These are phyloP conservation scores for Montifringilla adamsi DNA, from an alignment of 2,113 vertebrate genomes.

Conservation along the genomic window DNA sequence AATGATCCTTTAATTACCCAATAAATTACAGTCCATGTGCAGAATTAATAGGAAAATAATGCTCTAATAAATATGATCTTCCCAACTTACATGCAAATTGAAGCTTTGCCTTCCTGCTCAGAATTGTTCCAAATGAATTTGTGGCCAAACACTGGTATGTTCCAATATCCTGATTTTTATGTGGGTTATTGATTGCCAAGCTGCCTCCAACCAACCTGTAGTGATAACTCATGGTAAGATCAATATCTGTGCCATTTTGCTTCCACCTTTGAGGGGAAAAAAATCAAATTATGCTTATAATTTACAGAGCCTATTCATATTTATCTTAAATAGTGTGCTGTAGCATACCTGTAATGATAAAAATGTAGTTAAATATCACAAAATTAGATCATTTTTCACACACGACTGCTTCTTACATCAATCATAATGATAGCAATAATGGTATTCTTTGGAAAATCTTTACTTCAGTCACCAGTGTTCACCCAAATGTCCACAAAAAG, in stretches of 20 bases:
- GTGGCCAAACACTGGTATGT: conserved; percentile 89
- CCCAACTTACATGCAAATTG: conserved; percentile 89
- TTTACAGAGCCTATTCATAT: conserved; percentile 26
- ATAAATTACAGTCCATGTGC: background rate
- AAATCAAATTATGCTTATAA: conserved; percentile 62
- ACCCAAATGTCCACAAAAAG: background rate
- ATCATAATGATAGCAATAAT: background rate
- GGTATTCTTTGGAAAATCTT: background rate
- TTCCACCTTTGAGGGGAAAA: conserved; percentile 82
- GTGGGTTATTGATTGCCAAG: conserved; percentile 84
- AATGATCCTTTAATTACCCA: background rate
- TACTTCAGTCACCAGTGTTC: background rate
- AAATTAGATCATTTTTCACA: conserved; percentile 9
- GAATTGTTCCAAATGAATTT: conserved; percentile 84
- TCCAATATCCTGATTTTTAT: conserved; percentile 79
- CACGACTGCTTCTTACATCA: background rate
- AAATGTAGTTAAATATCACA: conserved; percentile 3
- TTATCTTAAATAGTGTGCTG: conserved; percentile 41
- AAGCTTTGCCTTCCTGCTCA: conserved; percentile 86
- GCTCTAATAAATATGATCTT: background rate
- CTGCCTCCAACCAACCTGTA: conserved; percentile 85
- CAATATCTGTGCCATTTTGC: conserved; percentile 82
- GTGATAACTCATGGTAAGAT: conserved; percentile 78
- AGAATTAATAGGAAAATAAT: conserved; percentile 35
- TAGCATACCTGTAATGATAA: conserved; percentile 36